These are phyloP conservation scores for Botrylloides violaceus DNA, from an alignment of 23 tunicate genomes.

Conservation along the genomic window DNA sequence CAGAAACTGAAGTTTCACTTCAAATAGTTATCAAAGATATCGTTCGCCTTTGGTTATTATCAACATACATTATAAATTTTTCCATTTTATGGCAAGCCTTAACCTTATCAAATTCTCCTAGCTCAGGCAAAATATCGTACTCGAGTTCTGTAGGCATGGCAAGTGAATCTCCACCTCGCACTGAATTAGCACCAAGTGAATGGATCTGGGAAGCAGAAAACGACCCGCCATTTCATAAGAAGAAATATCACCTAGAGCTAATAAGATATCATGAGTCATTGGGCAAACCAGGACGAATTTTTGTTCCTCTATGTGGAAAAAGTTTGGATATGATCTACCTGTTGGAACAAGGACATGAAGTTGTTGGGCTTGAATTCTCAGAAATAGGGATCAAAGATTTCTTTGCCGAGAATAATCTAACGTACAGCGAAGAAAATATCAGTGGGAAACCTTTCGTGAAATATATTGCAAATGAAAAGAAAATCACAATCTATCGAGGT, in stretches of 20 bases:
- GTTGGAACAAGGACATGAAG: constrained; percentile 61
- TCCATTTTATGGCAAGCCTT: too few relatives aligned
- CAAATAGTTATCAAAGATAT: too few relatives aligned
- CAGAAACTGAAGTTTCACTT: too few relatives aligned
- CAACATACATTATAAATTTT: too few relatives aligned
- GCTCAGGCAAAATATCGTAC: too few relatives aligned
- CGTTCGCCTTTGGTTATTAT: too few relatives aligned
- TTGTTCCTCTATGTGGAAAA: constrained; percentile 81
- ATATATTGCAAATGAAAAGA: constrained; percentile 34
- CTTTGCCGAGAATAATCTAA: constrained; percentile 6
- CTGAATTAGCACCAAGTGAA: not conserved
- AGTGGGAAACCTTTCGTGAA: not conserved
- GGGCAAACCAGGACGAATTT: constrained; percentile 20
- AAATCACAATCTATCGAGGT: constrained; percentile 60
- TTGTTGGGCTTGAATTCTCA: constrained; percentile 68
- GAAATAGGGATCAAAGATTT: constrained; percentile 26
- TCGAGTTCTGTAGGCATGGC: too few relatives aligned
- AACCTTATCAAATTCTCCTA: too few relatives aligned
- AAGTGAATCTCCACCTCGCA: not conserved
- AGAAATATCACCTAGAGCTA: not conserved
- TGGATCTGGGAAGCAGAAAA: constrained; percentile 6
- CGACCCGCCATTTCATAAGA: constrained; percentile 20
- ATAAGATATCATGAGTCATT: not conserved
- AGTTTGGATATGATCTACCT: constrained; percentile 57
- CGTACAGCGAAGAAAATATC: not conserved